These are phyloP conservation scores for Scaptodrosophila latifasciaeformis DNA, from an alignment of 2,888 invertebrate genomes.

Conservation along the genomic window DNA sequence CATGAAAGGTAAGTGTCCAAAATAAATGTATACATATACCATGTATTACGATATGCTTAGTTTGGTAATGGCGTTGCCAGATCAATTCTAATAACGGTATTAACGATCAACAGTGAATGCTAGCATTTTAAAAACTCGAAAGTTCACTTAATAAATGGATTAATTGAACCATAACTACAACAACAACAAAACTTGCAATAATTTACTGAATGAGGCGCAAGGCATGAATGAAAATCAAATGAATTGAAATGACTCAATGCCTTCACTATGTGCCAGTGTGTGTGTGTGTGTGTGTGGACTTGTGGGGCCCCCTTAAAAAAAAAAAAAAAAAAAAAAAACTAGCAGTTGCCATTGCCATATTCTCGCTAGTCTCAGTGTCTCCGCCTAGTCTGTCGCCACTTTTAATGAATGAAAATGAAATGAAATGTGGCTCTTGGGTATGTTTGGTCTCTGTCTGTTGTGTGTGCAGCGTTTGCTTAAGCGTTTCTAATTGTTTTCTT, in stretches of 20 bases:
- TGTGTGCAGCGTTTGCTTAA: not conserved
- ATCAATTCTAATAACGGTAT: not conserved
- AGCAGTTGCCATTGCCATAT: not conserved
- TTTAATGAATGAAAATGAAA: constrained; percentile 70
- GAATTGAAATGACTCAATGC: constrained; percentile 45
- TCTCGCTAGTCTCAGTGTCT: constrained; percentile 25
- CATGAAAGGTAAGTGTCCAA: constrained; percentile 88
- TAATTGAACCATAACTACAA: not conserved
- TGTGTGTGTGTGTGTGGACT: constrained; percentile 6
- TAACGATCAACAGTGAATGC: too few relatives aligned
- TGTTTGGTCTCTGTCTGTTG: too few relatives aligned
- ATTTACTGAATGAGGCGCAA: too few relatives aligned
- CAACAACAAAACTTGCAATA: too few relatives aligned
- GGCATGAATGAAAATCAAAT: constrained; percentile 39
- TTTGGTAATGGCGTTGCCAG: not conserved
- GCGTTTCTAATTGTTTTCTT: not conserved
- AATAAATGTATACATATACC: not conserved
- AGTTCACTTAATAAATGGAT: not conserved
- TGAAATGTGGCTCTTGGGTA: constrained; percentile 32
- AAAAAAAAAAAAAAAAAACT: too few relatives aligned
- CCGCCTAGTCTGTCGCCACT: constrained; percentile 52
- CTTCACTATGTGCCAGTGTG: constrained; percentile 1
- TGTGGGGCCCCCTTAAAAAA: too few relatives aligned
- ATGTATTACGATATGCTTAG: not conserved
- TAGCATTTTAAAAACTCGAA: too few relatives aligned